Conservation (phyloP, 2,797 vertebrate genomes). For the Falco peregrinus region DNA sequence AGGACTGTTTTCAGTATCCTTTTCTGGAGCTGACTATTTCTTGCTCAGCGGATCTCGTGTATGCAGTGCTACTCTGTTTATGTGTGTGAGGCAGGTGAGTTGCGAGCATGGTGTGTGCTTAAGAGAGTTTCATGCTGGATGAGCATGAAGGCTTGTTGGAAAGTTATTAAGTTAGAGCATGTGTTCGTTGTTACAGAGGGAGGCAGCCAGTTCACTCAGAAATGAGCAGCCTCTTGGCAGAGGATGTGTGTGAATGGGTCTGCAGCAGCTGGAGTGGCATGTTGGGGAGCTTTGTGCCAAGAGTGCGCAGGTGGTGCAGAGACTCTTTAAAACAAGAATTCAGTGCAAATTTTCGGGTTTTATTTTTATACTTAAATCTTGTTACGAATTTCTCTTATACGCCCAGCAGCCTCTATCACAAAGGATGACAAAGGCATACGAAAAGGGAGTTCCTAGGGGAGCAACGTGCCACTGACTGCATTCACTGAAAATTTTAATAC, state of each 20-base stretch:
- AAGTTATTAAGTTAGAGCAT: background rate
- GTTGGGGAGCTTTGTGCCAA: background rate
- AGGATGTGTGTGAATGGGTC: background rate
- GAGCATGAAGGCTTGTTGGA: background rate
- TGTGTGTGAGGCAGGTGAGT: background rate
- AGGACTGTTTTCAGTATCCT: background rate
- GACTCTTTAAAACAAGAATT: background rate
- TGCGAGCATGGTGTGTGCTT: background rate
- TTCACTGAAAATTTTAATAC: slow-evolving; percentile 29
- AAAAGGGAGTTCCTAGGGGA: background rate
- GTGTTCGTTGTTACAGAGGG: background rate
- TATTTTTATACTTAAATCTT: background rate
- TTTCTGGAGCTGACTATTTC: background rate
- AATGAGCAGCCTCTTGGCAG: background rate
- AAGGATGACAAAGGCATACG: background rate
- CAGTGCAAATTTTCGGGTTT: background rate
- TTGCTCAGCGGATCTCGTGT: background rate
- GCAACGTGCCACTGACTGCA: background rate
- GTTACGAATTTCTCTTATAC: background rate
- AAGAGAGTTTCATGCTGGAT: background rate
- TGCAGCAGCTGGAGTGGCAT: background rate
- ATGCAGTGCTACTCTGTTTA: background rate
- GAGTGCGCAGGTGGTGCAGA: background rate
- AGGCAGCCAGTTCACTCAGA: background rate
- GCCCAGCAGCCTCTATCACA: background rate